Conservation (phyloP, 1,140 invertebrate genomes). For the Macrostomum lignano region DNA sequence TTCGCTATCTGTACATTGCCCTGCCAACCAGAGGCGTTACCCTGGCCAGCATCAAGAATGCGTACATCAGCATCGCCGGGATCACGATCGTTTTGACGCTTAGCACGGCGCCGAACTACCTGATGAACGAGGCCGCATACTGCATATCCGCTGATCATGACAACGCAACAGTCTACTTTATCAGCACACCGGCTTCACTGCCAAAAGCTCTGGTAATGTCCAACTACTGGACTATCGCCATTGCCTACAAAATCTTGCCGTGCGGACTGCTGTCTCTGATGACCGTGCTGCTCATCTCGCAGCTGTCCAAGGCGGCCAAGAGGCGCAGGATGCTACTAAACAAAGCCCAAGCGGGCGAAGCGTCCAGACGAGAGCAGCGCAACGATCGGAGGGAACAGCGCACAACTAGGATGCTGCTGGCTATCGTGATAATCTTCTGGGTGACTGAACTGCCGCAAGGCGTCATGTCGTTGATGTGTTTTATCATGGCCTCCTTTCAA, state of each 20-base stretch:
- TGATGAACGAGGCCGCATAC: conserved; percentile 17
- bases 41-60: conserved; percentile 45
- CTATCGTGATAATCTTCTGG: conserved; percentile 51
- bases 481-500: conserved; percentile 2
- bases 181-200: too few relatives aligned
- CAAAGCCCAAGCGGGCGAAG: too few relatives aligned
- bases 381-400: conserved; percentile 31
- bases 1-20: conserved; percentile 59
- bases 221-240: conserved; percentile 18
- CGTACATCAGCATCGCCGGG: conserved; percentile 39
- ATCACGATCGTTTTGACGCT: conserved; percentile 43
- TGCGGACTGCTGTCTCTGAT: conserved; percentile 27
- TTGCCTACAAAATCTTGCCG: conserved; percentile 25
- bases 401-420: conserved; percentile 62
- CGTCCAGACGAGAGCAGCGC: conserved; percentile 11
- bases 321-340: conserved; percentile 13
- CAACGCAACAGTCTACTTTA: too few relatives aligned
- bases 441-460: conserved; percentile 50
- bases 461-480: conserved; percentile 18
- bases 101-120: conserved; percentile 46
- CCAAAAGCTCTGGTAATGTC: conserved; percentile 10
- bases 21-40: conserved; percentile 39
- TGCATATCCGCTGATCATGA: neutral
- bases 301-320: conserved; percentile 21
- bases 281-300: conserved; percentile 25